Evolutionary conservation across 2,113 vertebrate genomes (phyloP).

Genomic region (Cettia cetti): DNA sequence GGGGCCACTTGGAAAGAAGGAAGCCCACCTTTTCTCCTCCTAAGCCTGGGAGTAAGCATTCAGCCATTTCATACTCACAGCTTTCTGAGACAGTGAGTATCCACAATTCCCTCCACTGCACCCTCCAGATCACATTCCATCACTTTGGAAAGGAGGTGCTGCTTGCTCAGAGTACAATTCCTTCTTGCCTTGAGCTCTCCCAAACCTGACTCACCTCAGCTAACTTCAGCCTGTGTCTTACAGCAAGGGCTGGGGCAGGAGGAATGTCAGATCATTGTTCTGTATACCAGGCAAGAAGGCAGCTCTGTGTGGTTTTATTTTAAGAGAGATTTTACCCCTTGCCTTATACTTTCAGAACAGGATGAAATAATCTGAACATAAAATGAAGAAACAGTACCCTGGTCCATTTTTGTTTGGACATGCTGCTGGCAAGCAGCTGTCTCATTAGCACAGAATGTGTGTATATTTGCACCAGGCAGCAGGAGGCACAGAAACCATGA

Average conservation of each 20-base stretch:
- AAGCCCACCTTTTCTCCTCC: neutral
- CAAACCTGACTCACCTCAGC: neutral
- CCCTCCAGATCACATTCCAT: neutral
- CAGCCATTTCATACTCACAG: neutral
- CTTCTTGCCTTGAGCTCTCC: neutral
- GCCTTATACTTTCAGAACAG: neutral
- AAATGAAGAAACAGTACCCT: neutral
- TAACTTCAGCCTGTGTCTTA: neutral
- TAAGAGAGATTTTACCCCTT: neutral
- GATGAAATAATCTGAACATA: neutral
- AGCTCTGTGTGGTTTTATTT: neutral
- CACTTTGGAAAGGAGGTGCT: neutral
- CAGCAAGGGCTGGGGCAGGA: neutral
- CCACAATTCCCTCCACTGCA: fast-evolving
- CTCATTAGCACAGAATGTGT: neutral
- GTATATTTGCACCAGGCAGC: neutral
- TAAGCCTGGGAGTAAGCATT: neutral
- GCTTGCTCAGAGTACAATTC: neutral
- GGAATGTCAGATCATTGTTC: neutral
- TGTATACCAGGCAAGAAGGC: neutral
- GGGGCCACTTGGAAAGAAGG: neutral
- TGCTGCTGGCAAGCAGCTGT: neutral
- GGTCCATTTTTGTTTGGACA: neutral
- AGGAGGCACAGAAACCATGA: neutral
- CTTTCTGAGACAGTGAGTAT: neutral